Evolutionary conservation across 2,888 invertebrate species (phyloP), one percentile per base, ranked within the genome.

Genomic region (Boloria euphrosyne): DNA sequence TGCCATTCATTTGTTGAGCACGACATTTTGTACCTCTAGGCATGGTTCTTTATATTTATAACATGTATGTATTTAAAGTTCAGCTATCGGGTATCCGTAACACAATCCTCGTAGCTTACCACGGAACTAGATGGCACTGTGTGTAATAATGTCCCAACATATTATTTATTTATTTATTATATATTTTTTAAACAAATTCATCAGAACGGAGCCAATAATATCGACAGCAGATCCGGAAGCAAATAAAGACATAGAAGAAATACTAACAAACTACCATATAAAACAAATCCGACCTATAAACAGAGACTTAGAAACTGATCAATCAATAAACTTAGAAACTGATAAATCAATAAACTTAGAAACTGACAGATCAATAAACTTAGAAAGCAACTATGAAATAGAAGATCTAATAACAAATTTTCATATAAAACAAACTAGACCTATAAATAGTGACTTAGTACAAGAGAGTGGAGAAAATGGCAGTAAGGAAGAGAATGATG

Each of bases 221-320:
- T 51, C 27, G 46, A 52, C 31, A 16, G 10, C 51, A 1, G 74
- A 71, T 14, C 31, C 61, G 0, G 71, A 73, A 17, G 72, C 77
- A 0, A 75, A 77, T 5, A 80, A 84, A 2, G 90, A 90, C 51
- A 84, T 90, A 0, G 90, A 90, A 52, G 89, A 89, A 0, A 82
- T 89, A 51, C 78, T 90, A 13, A 86, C 88, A 0, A 83, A 87
- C 66, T 90, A 89, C 61, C 85, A 86, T 43, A 89, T 90, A 7
- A 83, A 83, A 52, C 87, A 87, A 66, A 74, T 67, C 17, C 50
- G 71, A 13, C 72, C 72, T 0, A 27, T 73, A 3, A 60, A 63
- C 51, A 46, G 55, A 63, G 65, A 16, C 5, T 16, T 6, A 3
- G 52, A 52, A 16, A n/a, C n/a, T 10, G 7, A 16, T 1, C 16